A percentile compares a stretch with the other conserved stretches of the same genome.
These are phyloP conservation scores for Cheilosia impressa DNA, from an alignment of 2,888 invertebrate genomes.

Conservation along the genomic window DNA sequence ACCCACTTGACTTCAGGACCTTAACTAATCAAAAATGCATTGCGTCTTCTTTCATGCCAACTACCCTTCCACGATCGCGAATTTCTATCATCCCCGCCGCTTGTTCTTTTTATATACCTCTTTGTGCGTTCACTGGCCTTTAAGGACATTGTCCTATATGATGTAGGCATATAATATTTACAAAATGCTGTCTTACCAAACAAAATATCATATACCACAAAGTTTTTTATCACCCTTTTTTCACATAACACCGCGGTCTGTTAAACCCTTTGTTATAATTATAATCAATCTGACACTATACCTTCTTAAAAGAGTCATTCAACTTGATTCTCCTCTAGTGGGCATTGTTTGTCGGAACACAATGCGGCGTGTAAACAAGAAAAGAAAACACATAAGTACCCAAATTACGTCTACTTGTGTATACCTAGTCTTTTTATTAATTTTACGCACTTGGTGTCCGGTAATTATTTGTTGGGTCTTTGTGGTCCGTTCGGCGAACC, in stretches of 20 bases:
- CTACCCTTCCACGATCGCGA: no score
- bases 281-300: not conserved
- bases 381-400: not conserved
- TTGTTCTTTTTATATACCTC: no score
- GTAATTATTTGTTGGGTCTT: conserved; percentile 25
- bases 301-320: conserved; percentile 18
- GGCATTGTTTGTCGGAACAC: not conserved
- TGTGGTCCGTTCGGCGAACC: conserved; percentile 22
- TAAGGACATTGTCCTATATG: no score
- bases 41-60: no score
- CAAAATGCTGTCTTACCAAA: no score
- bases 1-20: no score
- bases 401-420: conserved; percentile 10
- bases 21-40: no score
- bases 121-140: no score
- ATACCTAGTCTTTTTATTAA: conserved; percentile 10
- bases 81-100: no score
- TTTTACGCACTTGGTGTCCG: conserved; percentile 29
- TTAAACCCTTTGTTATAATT: not conserved
- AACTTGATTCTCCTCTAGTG: not conserved
- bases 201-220: conserved; percentile 3
- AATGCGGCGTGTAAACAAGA: conserved; percentile 1
- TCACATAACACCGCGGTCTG: not conserved
- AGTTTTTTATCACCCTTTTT: not conserved
- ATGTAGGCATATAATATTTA: no score